A percentile compares a stretch with the other conserved stretches of the same genome.
Conservation (phyloP, 2,888 invertebrate species). For the Drosophila diplacantha region DNA sequence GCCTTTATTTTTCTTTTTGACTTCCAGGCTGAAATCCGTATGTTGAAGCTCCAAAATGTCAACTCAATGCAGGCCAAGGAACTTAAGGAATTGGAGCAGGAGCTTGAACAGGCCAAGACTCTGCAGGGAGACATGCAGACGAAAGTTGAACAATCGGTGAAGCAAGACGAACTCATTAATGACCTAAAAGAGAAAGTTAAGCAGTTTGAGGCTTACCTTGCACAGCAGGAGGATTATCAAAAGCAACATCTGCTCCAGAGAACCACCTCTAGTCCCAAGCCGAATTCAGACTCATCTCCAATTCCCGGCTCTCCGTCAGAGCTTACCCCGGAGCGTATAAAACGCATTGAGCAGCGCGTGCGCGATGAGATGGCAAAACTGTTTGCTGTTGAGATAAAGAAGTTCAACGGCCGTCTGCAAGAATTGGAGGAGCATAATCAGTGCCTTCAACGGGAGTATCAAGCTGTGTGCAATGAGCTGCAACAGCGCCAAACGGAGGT, state of each 20-base stretch:
- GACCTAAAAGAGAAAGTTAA: constrained; percentile 82
- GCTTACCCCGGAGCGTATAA: constrained; percentile 71
- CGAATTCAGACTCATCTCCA: constrained; percentile 13
- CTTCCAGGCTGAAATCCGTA: constrained; percentile 75
- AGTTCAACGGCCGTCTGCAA: constrained; percentile 77
- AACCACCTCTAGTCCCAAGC: constrained; percentile 19
- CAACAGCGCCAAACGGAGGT: constrained; percentile 74
- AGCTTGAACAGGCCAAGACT: constrained; percentile 74
- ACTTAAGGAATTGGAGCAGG: constrained; percentile 64
- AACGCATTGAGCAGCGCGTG: constrained; percentile 78
- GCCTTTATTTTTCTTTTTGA: background rate
- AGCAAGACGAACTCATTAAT: constrained; percentile 81
- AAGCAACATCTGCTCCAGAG: constrained; percentile 49
- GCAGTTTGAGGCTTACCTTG: constrained; percentile 82
- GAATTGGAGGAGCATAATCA: constrained; percentile 69
- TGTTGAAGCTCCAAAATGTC: constrained; percentile 69
- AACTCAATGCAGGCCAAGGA: constrained; percentile 70
- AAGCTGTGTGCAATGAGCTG: constrained; percentile 64
- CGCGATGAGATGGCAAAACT: constrained; percentile 84
- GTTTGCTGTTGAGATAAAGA: constrained; percentile 82
- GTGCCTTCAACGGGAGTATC: constrained; percentile 68
- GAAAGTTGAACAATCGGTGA: constrained; percentile 78
- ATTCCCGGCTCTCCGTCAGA: constrained; percentile 71
- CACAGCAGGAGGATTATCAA: constrained; percentile 72
- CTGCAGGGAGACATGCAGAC: constrained; percentile 73